Evolutionary conservation across 2,113 vertebrate species (phyloP).

Genomic region (Philantomba maxwellii): DNA sequence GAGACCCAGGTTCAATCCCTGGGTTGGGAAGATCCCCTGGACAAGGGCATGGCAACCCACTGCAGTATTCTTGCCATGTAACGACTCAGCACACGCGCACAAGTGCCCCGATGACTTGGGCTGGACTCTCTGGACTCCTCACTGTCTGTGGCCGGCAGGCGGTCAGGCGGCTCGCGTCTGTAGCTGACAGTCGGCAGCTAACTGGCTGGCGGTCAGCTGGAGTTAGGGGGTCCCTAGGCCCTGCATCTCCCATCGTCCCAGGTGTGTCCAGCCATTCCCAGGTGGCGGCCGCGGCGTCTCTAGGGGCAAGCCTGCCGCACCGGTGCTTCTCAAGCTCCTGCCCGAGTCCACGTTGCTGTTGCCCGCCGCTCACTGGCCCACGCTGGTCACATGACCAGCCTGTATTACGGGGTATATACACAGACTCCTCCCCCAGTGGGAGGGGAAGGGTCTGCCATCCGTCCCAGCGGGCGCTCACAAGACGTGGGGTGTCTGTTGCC

Average conservation of each 20-base stretch:
- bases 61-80: background rate
- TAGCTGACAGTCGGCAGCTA: background rate
- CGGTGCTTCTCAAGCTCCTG: background rate
- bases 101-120: background rate
- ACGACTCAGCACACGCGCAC: accelerated
- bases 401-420: accelerated
- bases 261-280: accelerated
- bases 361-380: background rate
- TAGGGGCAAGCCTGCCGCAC: accelerated
- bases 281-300: accelerated
- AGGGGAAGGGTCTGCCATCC: accelerated
- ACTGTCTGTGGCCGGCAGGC: background rate
- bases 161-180: background rate
- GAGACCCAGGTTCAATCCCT: background rate
- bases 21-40: background rate
- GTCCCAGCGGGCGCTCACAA: accelerated
- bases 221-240: too few species aligned
- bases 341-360: accelerated
- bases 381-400: background rate
- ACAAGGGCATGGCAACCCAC: background rate
- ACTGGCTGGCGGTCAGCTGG: background rate
- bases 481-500: accelerated
- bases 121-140: background rate
- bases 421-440: background rate
- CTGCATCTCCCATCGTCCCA: accelerated